Evolutionary conservation across 2,888 invertebrate genomes (phyloP).

Genomic region (Xestobium rufovillosum): DNA sequence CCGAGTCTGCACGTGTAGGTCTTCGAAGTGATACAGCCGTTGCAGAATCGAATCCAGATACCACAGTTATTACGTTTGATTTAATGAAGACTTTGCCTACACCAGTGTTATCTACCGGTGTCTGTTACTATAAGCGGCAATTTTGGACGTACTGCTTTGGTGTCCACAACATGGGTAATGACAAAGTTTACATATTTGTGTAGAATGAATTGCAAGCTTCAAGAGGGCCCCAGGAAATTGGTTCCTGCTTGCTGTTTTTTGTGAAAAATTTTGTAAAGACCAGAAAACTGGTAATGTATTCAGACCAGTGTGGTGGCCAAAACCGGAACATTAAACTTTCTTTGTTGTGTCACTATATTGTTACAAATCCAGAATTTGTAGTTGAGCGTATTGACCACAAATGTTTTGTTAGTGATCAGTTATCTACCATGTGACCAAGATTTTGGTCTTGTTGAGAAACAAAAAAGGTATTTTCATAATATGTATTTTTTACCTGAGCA

Average conservation of each 20-base stretch:
- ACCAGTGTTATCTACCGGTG: conserved; percentile 25
- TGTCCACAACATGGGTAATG: conserved; percentile 24
- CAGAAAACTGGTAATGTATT: conserved; percentile 20
- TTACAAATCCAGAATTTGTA: conserved; percentile 17
- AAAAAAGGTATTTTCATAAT: conserved; percentile 7
- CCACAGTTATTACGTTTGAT: conserved; percentile 24
- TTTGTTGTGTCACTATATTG: conserved; percentile 22
- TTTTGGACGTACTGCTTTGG: conserved; percentile 28
- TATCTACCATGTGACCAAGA: conserved; percentile 17
- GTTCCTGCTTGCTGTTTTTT: conserved; percentile 23
- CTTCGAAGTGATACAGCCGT: conserved; percentile 15
- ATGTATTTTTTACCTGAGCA: conserved; percentile 4
- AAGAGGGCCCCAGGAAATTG: conserved; percentile 27
- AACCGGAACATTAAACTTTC: conserved; percentile 25
- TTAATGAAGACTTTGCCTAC: conserved; percentile 29
- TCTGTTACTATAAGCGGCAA: too few relatives aligned
- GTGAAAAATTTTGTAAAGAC: conserved; percentile 21
- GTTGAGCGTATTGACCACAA: conserved; percentile 19
- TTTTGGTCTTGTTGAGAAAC: conserved; percentile 16
- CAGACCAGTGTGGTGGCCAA: conserved; percentile 21
- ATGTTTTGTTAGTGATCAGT: conserved; percentile 19
- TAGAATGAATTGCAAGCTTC: conserved; percentile 26
- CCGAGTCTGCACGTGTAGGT: conserved; percentile 18
- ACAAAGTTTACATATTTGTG: conserved; percentile 26
- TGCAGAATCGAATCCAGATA: conserved; percentile 14